Evolutionary conservation across 2,797 vertebrate genomes (phyloP), one percentile per base, ranked within the genome.

Genomic region (Phoxinus dragarum): DNA sequence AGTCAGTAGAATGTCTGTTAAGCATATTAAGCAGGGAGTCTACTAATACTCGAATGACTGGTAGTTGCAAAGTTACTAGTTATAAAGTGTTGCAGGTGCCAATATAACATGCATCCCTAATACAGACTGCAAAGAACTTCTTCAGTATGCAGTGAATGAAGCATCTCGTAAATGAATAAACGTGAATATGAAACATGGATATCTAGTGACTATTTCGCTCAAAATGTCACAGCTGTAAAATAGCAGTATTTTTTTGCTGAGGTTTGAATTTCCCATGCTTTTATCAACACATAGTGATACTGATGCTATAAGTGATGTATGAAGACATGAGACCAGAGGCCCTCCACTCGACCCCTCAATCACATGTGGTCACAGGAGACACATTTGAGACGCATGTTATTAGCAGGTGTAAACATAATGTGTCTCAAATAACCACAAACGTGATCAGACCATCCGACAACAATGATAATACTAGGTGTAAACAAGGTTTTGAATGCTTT

Each of bases 321-420:
- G n/a, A 59, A 56, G 2, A 38, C 7, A 42, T 59, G 23, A 40
- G 59, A 44, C 44, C n/a, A 44, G 17, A 42, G 40, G 14, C 16
- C n/a, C 56, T 61, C 9, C 23, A 56, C 16, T 64, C 9, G 5
- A 78, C 56, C 56, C 38, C 38, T 44, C 76, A 78, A 64, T 64
- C 56, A 61, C 38, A 64, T 44, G 16, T 78, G 56, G n/a, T 64
- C 56, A 78, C 8, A 64, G 40, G 56, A 78, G 76, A 78, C 1
- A 1, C 54, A 78, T 78, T 78, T 27, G 14, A 78, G 23, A 78
- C 0, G 0, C 56, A 79, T 31, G 56, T 64, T 79, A 79, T 79
- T 44, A 64, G 38, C 56, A 78, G 76, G 56, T 78, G 38, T 61
- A 78, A 79, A 44, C 16, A 64, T 21, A 64, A 31, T 31, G 75